These are phyloP conservation scores for Chelmon rostratus DNA, from an alignment of 2,797 vertebrate genomes.

Conservation along the genomic window DNA sequence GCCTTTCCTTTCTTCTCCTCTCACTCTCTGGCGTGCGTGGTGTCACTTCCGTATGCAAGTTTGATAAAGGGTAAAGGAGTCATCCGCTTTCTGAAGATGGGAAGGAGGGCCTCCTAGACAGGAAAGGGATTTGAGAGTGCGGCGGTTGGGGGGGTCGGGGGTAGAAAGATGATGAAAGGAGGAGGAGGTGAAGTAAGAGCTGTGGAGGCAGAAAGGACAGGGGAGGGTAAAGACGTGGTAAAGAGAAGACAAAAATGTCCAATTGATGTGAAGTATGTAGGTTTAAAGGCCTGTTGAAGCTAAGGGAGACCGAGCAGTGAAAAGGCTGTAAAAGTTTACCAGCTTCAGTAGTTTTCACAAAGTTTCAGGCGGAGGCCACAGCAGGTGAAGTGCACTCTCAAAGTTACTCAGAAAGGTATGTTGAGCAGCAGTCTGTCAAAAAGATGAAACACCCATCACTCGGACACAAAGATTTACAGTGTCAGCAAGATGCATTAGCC, in stretches of 20 bases:
- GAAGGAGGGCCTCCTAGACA: constrained; percentile 34
- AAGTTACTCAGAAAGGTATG: constrained; percentile 60
- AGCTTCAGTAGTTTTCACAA: constrained; percentile 54
- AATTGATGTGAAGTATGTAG: constrained; percentile 51
- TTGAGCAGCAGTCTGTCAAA: constrained; percentile 68
- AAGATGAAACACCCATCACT: constrained; percentile 66
- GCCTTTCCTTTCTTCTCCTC: constrained; percentile 62
- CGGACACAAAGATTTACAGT: constrained; percentile 62
- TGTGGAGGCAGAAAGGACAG: constrained; percentile 42
- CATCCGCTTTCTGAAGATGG: constrained; percentile 40
- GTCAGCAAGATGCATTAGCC: constrained; percentile 61
- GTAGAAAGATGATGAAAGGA: constrained; percentile 52
- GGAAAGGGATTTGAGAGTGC: constrained; percentile 44
- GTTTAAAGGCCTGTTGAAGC: constrained; percentile 51
- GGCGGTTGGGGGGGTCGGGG: background rate
- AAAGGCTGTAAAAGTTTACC: constrained; percentile 65
- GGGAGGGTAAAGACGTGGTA: constrained; percentile 30
- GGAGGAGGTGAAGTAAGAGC: constrained; percentile 44
- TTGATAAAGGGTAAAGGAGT: constrained; percentile 72
- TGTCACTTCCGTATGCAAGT: constrained; percentile 65
- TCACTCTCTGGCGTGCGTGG: constrained; percentile 30
- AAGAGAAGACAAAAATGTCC: constrained; percentile 35
- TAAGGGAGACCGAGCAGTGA: constrained; percentile 44
- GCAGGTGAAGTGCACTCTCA: constrained; percentile 64
- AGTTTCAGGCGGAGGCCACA: constrained; percentile 63